Conservation (phyloP, 2,113 vertebrate genomes). For the Poecile atricapillus region DNA sequence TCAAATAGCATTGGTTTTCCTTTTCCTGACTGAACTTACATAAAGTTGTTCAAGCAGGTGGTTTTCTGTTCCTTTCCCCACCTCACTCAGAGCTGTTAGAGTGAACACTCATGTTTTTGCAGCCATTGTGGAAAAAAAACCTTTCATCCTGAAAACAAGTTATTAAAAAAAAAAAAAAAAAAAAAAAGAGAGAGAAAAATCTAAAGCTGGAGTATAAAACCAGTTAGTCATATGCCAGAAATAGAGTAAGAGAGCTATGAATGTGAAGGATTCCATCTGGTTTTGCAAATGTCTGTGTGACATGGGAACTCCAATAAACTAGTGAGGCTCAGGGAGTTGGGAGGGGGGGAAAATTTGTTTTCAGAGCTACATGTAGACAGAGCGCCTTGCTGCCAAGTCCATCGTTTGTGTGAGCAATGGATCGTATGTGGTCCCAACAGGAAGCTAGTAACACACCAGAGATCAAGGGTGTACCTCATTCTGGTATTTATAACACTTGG, state of each 20-base stretch:
- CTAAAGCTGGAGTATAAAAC: not conserved
- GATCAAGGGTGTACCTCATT: not conserved
- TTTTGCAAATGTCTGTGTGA: slow-evolving; percentile 1
- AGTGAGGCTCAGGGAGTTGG: not conserved
- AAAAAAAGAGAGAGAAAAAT: not conserved
- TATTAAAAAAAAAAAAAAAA: not conserved
- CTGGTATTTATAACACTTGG: not conserved
- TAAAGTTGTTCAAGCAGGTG: slow-evolving; percentile 34
- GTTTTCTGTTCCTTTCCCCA: slow-evolving; percentile 7
- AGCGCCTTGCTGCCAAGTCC: not conserved
- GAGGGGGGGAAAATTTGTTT: not conserved
- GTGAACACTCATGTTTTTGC: not conserved
- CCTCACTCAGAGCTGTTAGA: not conserved
- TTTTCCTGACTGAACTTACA: slow-evolving; percentile 6
- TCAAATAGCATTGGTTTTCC: slow-evolving; percentile 19
- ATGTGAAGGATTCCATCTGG: not conserved
- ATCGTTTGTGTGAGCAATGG: not conserved
- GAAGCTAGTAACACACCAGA: not conserved
- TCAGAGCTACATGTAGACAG: not conserved
- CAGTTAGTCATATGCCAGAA: not conserved
- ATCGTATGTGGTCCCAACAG: not conserved
- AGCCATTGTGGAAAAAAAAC: slow-evolving; percentile 1
- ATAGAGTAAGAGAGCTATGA: not conserved
- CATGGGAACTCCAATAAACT: not conserved
- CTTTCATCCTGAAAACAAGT: slow-evolving; percentile 2